Percentiles rank a stretch among this genome's conserved stretches.
phyloP scores from a whole-genome alignment of 92 coral and sea anemone species.

The Palythoa caribaeorum region DNA sequence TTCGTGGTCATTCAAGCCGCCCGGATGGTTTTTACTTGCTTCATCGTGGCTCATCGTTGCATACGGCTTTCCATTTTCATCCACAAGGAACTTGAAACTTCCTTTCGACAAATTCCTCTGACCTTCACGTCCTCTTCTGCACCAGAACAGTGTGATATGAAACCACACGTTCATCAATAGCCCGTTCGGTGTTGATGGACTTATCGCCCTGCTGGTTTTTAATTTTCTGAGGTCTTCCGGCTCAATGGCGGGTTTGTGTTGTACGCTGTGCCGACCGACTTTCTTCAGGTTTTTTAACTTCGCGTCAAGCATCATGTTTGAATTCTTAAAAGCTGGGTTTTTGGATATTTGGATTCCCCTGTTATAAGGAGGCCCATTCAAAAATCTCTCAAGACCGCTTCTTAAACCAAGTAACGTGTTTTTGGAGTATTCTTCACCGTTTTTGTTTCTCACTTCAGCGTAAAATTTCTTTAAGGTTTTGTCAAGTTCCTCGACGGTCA shows the following conservation, averaged over 20 bases:
- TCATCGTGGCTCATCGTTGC: not conserved
- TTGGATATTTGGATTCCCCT: slow-evolving; percentile 14
- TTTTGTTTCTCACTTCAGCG: too few species aligned
- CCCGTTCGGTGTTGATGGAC: slow-evolving; percentile 18
- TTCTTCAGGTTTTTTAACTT: slow-evolving; percentile 50
- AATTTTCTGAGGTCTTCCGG: slow-evolving; percentile 36
- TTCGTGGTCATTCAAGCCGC: not conserved
- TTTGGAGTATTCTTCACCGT: too few species aligned
- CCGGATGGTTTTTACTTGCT: not conserved
- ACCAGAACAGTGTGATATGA: not conserved
- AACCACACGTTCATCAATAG: slow-evolving; percentile 1
- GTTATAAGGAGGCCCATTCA: too few species aligned
- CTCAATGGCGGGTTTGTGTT: slow-evolving; percentile 56
- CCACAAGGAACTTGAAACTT: not conserved
- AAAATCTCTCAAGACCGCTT: too few species aligned
- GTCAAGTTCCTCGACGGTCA: too few species aligned
- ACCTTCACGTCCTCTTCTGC: slow-evolving; percentile 3
- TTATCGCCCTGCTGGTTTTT: slow-evolving; percentile 6
- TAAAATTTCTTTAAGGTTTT: too few species aligned
- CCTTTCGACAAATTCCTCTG: not conserved
- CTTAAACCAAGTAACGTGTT: too few species aligned
- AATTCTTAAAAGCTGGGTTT: slow-evolving; percentile 32
- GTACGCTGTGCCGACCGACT: slow-evolving; percentile 25
- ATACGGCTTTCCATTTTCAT: not conserved
- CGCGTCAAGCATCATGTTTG: slow-evolving; percentile 53